A percentile compares a stretch with the other conserved stretches of the same genome.
phyloP scores from a whole-genome alignment of 2,797 vertebrate genomes.

The Acestrorhynchus altus region DNA sequence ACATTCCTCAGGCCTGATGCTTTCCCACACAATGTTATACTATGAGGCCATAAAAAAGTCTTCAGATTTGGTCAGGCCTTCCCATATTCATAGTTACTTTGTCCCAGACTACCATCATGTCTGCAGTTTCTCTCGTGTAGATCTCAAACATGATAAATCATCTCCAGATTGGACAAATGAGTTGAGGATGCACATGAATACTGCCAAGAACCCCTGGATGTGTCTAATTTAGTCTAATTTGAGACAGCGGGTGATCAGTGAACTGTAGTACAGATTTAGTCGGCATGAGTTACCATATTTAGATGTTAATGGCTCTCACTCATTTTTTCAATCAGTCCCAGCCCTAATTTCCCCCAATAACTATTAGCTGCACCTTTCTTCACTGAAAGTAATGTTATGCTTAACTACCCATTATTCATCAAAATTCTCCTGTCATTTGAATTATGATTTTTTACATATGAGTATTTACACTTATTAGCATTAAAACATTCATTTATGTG shows the following conservation, averaged over 20 bases:
- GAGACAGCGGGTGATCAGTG: not conserved
- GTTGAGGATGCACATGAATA: not conserved
- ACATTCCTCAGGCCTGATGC: slow-evolving; percentile 6
- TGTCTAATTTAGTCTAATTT: not conserved
- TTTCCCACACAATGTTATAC: slow-evolving; percentile 2
- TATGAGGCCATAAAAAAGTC: slow-evolving; percentile 1
- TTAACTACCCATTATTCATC: too few species aligned
- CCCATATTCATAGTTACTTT: not conserved
- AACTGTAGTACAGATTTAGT: not conserved
- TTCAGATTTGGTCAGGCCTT: slow-evolving; percentile 4
- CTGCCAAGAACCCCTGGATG: not conserved
- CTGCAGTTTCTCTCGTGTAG: not conserved
- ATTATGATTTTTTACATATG: too few species aligned
- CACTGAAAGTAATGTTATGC: not conserved
- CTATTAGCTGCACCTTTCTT: not conserved
- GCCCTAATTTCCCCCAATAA: not conserved
- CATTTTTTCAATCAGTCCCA: slow-evolving; percentile 2
- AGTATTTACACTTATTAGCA: too few species aligned
- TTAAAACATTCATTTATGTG: not conserved
- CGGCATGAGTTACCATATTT: not conserved
- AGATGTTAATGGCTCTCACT: not conserved
- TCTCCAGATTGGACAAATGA: not conserved
- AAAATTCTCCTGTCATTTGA: too few species aligned
- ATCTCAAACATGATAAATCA: slow-evolving; percentile 8
- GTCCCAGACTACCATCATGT: not conserved